Evolutionary conservation across 2,113 vertebrate species (phyloP), one percentile per base, ranked within the genome.

Genomic region (Formicarius rufipectus): DNA sequence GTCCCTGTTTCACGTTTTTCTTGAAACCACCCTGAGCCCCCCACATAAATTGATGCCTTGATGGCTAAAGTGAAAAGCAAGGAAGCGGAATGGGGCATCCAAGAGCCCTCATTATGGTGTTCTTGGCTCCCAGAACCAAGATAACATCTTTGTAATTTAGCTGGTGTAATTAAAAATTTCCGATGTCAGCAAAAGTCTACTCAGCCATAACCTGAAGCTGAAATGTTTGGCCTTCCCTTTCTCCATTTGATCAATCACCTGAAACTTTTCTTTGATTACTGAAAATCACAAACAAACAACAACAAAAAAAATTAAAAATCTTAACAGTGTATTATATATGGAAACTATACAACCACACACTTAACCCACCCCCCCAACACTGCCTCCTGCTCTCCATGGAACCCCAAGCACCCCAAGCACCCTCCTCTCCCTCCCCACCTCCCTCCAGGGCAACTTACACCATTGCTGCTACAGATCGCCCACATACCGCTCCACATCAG

Each of bases 141-240:
- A 96, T 96, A 96, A 76, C 78, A 96, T 97, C 94, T 94, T 82
- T 91, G 94, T 78, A 96, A 97, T 94, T 97, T 95, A 95, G 86
- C 82, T 89, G 73, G 17, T 66, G 90, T 49, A 95, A 95, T 91
- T 95, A 91, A 96, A 92, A 92, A 95, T 76, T 92, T 87, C 93
- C 93, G 52, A 95, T 96, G 96, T 95, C 94, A 96, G 95, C 95
- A 94, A 23, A 95, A 93, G 60, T 40, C 86, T 90, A 53, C 73
- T 96, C 81, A 93, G 21, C 78, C 90, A 49, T 80, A 96, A 95
- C 83, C 40, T 78, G 63, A 76, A 92, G 82, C 81, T 23, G 64
- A 89, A 94, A 91, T 66, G 56, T 82, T 81, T 88, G 78, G 74
- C 64, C n/a, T 93, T 93, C 92, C 49, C 90, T 88, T 96, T 44